Conservation (phyloP, 1,140 invertebrate genomes). For the Periplaneta americana region DNA sequence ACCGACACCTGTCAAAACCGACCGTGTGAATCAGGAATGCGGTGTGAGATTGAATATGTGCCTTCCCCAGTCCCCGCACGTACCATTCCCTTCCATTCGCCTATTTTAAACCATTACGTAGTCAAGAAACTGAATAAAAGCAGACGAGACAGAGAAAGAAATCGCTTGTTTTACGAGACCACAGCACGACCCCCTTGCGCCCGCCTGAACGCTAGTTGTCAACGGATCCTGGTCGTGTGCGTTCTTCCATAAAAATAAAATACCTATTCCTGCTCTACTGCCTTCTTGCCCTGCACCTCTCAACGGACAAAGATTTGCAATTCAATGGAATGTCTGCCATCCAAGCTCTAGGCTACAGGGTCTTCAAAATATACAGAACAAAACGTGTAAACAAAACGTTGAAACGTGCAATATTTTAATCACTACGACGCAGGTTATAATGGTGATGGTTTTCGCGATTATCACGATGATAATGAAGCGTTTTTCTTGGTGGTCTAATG, state of each 20-base stretch:
- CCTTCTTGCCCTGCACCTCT: not conserved
- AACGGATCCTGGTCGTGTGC: not conserved
- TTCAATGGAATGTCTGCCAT: not conserved
- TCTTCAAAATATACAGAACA: no score
- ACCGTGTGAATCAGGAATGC: no score
- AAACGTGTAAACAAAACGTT: no score
- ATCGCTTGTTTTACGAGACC: constrained; percentile 6
- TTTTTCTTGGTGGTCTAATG: no score
- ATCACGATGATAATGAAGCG: no score
- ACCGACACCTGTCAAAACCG: no score
- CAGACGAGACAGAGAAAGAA: not conserved
- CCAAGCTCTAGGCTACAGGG: not conserved
- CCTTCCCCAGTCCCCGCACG: not conserved
- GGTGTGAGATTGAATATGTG: not conserved
- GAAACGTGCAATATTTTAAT: no score
- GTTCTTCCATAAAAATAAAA: constrained; percentile 10
- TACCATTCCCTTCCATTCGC: not conserved
- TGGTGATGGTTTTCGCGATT: no score
- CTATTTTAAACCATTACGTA: not conserved
- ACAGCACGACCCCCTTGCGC: not conserved
- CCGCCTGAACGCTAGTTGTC: not conserved
- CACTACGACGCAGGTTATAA: no score
- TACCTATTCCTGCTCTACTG: not conserved
- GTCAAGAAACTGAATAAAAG: not conserved
- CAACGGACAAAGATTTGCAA: not conserved